A percentile compares a stretch with the other conserved stretches of the same genome.
Evolutionary conservation across 1,140 invertebrate genomes (phyloP).

Genomic region (Anadara kagoshimensis): DNA sequence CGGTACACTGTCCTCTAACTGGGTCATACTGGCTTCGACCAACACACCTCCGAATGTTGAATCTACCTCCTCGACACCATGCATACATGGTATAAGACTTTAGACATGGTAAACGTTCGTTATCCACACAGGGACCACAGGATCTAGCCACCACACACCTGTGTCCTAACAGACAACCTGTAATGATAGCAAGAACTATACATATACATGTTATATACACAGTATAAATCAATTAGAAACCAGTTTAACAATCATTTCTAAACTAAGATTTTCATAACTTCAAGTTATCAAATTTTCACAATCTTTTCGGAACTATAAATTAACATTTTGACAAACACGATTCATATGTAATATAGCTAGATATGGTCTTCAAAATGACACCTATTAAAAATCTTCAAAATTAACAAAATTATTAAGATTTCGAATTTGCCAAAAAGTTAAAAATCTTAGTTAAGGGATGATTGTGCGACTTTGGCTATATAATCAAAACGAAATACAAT

Average conservation of each 20-base stretch:
- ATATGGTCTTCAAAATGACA: too few species aligned
- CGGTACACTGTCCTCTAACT: constrained; percentile 8
- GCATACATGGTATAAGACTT: constrained; percentile 30
- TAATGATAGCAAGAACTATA: background rate
- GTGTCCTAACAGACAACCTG: constrained; percentile 35
- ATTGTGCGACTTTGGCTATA: too few species aligned
- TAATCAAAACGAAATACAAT: too few species aligned
- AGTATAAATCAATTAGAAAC: too few species aligned
- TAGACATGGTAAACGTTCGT: constrained; percentile 20
- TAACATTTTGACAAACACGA: too few species aligned
- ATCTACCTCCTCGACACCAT: constrained; percentile 16
- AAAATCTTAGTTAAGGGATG: too few species aligned
- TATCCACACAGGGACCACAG: constrained; percentile 22
- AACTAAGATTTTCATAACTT: background rate
- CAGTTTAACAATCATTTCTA: background rate
- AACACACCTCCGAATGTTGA: constrained; percentile 24
- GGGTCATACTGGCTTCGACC: constrained; percentile 10
- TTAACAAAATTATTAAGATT: too few species aligned
- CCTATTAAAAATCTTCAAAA: too few species aligned
- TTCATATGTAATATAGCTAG: too few species aligned
- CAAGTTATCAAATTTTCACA: background rate
- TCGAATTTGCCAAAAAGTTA: too few species aligned
- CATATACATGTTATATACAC: background rate
- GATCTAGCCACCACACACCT: constrained; percentile 25
- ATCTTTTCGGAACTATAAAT: too few species aligned